Evolutionary conservation across 2,888 invertebrate species (phyloP).

Genomic region (Acleris emargana): DNA sequence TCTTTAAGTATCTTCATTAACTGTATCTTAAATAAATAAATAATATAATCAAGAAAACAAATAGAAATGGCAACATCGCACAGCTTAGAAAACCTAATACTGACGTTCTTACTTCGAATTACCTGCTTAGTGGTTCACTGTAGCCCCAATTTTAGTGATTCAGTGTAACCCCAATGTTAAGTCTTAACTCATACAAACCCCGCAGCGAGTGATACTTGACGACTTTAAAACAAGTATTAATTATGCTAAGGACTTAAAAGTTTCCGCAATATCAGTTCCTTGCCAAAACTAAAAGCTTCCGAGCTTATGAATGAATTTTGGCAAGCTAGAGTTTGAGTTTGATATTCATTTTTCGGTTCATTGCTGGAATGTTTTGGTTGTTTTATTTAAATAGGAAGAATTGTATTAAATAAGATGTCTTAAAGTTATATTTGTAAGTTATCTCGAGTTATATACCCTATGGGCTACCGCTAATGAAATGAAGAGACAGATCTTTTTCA

Average conservation of each 20-base stretch:
- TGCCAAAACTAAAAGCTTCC: background rate
- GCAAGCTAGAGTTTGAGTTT: background rate
- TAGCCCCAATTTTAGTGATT: background rate
- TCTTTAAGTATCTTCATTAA: no score
- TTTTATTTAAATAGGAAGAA: no score
- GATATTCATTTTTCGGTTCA: background rate
- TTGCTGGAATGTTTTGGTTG: background rate
- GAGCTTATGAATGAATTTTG: constrained; percentile 7
- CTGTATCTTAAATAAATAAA: no score
- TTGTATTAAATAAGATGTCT: no score
- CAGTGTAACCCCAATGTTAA: background rate
- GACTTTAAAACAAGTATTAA: background rate
- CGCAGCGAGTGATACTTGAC: background rate
- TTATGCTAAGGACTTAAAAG: background rate
- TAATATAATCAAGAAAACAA: no score
- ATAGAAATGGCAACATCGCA: no score
- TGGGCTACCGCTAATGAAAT: no score
- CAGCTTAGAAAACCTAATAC: no score
- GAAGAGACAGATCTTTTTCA: no score
- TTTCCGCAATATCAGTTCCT: background rate
- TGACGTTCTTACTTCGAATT: no score
- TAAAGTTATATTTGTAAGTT: no score
- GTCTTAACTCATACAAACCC: background rate
- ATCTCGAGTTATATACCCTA: no score
- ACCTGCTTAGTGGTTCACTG: background rate